A percentile compares a stretch with the other conserved stretches of the same genome.
These are phyloP conservation scores for Cetonia aurata DNA, from an alignment of 2,888 invertebrate species.

Conservation along the genomic window DNA sequence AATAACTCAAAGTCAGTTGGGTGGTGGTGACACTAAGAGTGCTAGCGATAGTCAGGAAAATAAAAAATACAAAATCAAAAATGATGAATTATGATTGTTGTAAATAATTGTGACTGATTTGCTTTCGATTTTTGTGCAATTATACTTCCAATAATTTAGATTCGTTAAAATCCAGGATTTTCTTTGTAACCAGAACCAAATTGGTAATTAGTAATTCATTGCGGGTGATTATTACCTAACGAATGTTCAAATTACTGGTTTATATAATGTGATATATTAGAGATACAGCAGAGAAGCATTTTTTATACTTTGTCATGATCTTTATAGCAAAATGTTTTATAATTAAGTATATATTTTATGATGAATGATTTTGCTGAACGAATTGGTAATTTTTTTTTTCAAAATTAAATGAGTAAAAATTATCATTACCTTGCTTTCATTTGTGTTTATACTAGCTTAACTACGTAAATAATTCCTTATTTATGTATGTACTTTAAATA, in stretches of 20 bases:
- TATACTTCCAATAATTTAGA: too few relatives aligned
- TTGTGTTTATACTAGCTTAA: background rate
- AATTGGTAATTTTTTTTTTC: too few relatives aligned
- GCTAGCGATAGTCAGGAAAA: constrained; percentile 20
- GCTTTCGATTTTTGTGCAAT: background rate
- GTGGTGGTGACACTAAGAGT: constrained; percentile 44
- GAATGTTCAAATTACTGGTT: constrained; percentile 19
- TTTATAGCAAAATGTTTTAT: too few relatives aligned
- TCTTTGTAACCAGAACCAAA: constrained; percentile 13
- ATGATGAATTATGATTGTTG: constrained; percentile 45
- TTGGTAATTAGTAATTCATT: constrained; percentile 6
- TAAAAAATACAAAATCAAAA: constrained; percentile 24
- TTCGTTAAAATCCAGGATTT: too few relatives aligned
- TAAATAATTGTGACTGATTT: constrained; percentile 5
- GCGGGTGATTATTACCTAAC: background rate
- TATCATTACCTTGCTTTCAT: background rate
- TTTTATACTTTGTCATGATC: background rate
- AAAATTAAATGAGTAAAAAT: too few relatives aligned
- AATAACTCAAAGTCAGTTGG: constrained; percentile 52
- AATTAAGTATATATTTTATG: too few relatives aligned
- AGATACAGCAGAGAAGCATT: constrained; percentile 13
- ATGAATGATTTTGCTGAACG: too few relatives aligned
- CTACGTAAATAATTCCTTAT: background rate
- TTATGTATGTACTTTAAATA: constrained; percentile 7
- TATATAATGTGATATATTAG: constrained; percentile 25